Evolutionary conservation across 2,888 invertebrate species (phyloP).

Genomic region (Mesorhabditis belari): DNA sequence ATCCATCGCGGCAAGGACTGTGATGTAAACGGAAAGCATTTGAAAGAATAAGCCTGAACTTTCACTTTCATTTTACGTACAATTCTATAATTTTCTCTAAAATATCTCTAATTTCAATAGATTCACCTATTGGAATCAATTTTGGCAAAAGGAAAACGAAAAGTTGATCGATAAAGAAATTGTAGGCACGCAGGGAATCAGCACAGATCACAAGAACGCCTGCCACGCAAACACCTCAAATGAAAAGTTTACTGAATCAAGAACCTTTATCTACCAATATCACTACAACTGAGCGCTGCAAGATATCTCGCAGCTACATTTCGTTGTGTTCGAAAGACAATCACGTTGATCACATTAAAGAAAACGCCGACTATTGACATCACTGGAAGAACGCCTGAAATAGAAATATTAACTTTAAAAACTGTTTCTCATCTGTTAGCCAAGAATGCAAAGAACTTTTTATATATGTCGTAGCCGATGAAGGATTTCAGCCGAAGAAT

Average conservation of each 20-base stretch:
- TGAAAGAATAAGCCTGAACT: conserved; percentile 12
- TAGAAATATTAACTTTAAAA: too few relatives aligned
- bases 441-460: too few relatives aligned
- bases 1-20: conserved; percentile 44
- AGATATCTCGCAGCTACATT: conserved; percentile 36
- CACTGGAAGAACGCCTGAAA: conserved; percentile 18
- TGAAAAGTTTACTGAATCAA: background rate
- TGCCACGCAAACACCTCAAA: conserved; percentile 44
- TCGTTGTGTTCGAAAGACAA: conserved; percentile 26
- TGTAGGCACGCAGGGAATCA: conserved; percentile 40
- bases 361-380: conserved; percentile 35
- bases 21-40: conserved; percentile 46
- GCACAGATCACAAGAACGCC: conserved; percentile 45
- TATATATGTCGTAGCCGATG: too few relatives aligned
- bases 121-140: conserved; percentile 37
- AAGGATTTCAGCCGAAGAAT: too few relatives aligned
- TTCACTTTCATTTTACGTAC: conserved; percentile 2
- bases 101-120: background rate
- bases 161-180: conserved; percentile 39
- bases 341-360: conserved; percentile 40
- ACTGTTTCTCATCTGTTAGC: too few relatives aligned
- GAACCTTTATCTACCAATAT: conserved; percentile 28
- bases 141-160: conserved; percentile 42
- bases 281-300: conserved; percentile 36
- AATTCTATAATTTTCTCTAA: conserved; percentile 9